phyloP scores from a whole-genome alignment of 1,140 invertebrate species.

The Orchesella cincta region DNA sequence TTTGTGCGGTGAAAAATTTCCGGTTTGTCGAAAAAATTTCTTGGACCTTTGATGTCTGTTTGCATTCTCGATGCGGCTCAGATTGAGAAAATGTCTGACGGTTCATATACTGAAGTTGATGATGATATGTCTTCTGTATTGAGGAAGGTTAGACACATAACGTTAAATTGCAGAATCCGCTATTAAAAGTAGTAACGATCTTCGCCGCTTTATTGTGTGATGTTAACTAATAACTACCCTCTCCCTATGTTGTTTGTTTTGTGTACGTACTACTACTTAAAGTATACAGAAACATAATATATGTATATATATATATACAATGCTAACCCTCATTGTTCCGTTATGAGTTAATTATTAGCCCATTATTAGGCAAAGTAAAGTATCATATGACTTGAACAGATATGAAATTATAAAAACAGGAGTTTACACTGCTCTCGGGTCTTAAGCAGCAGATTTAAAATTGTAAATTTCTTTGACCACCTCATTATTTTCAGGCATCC shows the following conservation, averaged over 20 bases:
- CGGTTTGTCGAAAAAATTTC: not conserved
- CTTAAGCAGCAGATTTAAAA: no score
- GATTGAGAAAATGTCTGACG: constrained; percentile 44
- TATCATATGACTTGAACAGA: not conserved
- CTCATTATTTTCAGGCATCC: not conserved
- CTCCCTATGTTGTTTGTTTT: constrained; percentile 3
- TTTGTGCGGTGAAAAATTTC: not conserved
- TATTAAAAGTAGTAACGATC: not conserved
- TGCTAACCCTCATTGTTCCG: constrained; percentile 26
- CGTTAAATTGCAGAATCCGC: constrained; percentile 13
- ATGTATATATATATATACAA: not conserved
- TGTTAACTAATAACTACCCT: not conserved
- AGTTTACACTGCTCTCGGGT: no score
- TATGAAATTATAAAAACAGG: not conserved
- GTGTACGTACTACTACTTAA: not conserved
- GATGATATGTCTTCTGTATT: constrained; percentile 31
- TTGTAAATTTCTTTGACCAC: not conserved
- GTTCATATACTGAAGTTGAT: constrained; percentile 37
- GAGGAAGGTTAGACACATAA: constrained; percentile 22
- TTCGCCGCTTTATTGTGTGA: not conserved
- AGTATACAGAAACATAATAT: no score
- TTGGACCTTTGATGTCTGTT: constrained; percentile 23
- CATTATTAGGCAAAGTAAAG: not conserved
- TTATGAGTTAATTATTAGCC: constrained; percentile 26
- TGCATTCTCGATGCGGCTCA: constrained; percentile 29